phyloP scores from a whole-genome alignment of 2,888 invertebrate genomes.

The Creontiades dilutus region DNA sequence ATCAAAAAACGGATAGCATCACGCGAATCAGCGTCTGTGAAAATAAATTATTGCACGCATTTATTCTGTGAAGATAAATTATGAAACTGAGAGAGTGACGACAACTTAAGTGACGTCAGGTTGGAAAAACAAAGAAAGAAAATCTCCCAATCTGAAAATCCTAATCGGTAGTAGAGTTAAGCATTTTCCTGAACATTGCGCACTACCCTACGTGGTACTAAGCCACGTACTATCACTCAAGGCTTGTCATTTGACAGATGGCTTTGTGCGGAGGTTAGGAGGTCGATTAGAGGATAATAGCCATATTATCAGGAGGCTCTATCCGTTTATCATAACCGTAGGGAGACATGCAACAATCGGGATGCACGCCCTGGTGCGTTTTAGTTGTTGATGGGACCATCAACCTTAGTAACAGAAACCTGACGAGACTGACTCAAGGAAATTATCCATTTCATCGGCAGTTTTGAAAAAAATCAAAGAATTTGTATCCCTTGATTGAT shows the following conservation, averaged over 20 bases:
- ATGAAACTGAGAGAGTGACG: no score
- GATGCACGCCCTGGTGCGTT: not conserved
- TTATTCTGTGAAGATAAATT: no score
- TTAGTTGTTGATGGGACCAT: not conserved
- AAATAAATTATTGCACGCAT: no score
- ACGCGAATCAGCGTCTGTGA: no score
- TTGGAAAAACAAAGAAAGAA: no score
- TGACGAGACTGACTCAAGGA: not conserved
- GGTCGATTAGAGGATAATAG: slow-evolving; percentile 21
- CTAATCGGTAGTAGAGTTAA: no score
- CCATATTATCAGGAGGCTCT: slow-evolving; percentile 35
- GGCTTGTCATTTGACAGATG: slow-evolving; percentile 15
- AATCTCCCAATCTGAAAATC: no score
- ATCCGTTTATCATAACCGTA: slow-evolving; percentile 19
- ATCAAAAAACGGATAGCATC: no score
- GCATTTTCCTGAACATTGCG: not conserved
- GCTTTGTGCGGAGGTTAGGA: not conserved
- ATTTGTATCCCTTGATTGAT: no score
- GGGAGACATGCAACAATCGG: not conserved
- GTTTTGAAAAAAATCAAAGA: no score
- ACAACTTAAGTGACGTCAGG: no score
- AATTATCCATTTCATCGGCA: not conserved
- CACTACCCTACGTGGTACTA: not conserved
- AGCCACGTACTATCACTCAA: slow-evolving; percentile 25
- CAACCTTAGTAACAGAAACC: not conserved